phyloP scores from a whole-genome alignment of 2,797 vertebrate species.

The Chromis chromis region DNA sequence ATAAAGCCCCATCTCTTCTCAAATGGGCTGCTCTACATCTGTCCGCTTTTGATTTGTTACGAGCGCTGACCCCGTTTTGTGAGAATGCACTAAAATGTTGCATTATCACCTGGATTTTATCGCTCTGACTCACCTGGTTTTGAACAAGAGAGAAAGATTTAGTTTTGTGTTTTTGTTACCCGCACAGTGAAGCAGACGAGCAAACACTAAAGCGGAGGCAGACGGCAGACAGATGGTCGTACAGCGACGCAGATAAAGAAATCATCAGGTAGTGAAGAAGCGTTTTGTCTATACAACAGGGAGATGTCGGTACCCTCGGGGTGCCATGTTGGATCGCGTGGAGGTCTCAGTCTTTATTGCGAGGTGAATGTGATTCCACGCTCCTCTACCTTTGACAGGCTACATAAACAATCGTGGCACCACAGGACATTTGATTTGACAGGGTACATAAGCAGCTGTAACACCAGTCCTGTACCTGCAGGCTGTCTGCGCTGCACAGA shows the following conservation, averaged over 20 bases:
- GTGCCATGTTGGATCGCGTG: constrained; percentile 21
- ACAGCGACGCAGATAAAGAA: constrained; percentile 15
- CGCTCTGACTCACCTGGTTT: not conserved
- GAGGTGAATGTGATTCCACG: constrained; percentile 47
- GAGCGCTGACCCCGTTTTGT: not conserved
- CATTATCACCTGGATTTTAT: constrained; percentile 10
- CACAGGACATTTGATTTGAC: constrained; percentile 64
- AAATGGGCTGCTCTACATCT: constrained; percentile 12
- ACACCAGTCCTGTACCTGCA: constrained; percentile 40
- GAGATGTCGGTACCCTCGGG: constrained; percentile 28
- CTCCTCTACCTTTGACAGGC: constrained; percentile 53
- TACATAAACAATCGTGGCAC: constrained; percentile 54
- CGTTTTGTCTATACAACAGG: constrained; percentile 35
- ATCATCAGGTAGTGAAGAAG: constrained; percentile 26
- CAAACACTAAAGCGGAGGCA: constrained; percentile 2
- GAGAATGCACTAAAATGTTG: not conserved
- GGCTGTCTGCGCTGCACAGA: constrained; percentile 17
- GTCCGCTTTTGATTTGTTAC: constrained; percentile 17
- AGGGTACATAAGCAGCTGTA: constrained; percentile 53
- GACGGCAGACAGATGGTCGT: constrained; percentile 15
- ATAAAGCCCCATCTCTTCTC: constrained; percentile 31
- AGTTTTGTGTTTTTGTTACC: not conserved
- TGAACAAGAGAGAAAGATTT: not conserved
- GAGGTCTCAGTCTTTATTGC: constrained; percentile 56
- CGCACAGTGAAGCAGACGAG: not conserved